Conservation (phyloP, 2,888 invertebrate species). For the Lumbricus terrestris region DNA sequence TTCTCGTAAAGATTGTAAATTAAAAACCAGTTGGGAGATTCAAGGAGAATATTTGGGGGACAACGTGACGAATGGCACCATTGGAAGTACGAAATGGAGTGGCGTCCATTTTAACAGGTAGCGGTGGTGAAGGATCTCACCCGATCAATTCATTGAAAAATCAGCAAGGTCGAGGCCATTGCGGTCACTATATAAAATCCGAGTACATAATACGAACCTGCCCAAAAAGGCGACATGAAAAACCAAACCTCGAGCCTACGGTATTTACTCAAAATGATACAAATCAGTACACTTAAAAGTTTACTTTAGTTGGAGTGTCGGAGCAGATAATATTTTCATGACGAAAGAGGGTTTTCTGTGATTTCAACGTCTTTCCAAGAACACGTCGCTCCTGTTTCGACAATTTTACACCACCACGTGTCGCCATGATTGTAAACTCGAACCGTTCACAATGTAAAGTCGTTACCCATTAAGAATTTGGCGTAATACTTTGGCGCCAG, state of each 20-base stretch:
- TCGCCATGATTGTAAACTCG: conserved; percentile 21
- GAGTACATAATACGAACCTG: no score
- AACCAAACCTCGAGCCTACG: neutral
- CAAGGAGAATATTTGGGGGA: no score
- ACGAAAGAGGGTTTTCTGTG: conserved; percentile 30
- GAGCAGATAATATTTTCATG: conserved; percentile 28
- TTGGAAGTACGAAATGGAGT: no score
- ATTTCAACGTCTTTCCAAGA: conserved; percentile 42
- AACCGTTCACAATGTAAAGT: conserved; percentile 38
- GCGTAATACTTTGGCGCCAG: neutral
- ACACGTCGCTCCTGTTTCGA: conserved; percentile 43
- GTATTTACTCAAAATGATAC: neutral
- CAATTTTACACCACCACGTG: conserved; percentile 30
- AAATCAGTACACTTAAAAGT: neutral
- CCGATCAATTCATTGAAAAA: no score
- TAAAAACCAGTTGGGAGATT: no score
- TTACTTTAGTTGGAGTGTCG: conserved; percentile 13
- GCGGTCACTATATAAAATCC: no score
- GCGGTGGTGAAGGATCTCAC: no score
- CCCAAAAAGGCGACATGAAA: no score
- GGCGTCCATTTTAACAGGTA: no score
- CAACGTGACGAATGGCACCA: no score
- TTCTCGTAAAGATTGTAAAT: no score
- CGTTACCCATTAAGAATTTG: neutral
- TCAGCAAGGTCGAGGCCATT: no score